Evolutionary conservation across 2,888 invertebrate genomes (phyloP).

Genomic region (Andrena camellia): DNA sequence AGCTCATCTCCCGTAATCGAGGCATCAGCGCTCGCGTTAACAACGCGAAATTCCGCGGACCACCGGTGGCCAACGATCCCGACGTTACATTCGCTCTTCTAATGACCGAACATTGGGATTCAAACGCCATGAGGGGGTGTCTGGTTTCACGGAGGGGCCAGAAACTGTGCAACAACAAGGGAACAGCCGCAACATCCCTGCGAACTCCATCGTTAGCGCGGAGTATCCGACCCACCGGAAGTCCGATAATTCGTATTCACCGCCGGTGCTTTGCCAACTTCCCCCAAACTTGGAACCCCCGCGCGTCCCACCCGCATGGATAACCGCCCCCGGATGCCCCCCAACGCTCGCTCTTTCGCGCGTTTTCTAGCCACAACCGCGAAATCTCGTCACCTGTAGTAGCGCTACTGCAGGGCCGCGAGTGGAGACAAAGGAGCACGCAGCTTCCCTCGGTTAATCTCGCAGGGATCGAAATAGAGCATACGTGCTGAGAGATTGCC

Average conservation of each 20-base stretch:
- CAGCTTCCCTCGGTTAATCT: neutral
- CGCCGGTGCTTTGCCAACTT: slow-evolving; percentile 4
- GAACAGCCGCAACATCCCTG: slow-evolving; percentile 13
- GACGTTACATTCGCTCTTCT: slow-evolving; percentile 2
- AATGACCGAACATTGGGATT: slow-evolving; percentile 28
- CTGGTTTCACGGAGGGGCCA: slow-evolving; percentile 25
- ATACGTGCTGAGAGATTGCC: neutral
- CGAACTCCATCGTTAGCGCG: slow-evolving; percentile 50
- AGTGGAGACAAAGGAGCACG: neutral
- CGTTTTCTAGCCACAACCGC: neutral
- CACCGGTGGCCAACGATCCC: neutral
- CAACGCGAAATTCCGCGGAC: slow-evolving; percentile 3
- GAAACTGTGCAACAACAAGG: slow-evolving; percentile 14
- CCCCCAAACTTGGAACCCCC: slow-evolving; percentile 27
- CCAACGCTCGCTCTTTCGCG: neutral
- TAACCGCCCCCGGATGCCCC: neutral
- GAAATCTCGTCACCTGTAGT: no score
- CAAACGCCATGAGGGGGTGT: slow-evolving; percentile 18
- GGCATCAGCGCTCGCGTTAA: neutral
- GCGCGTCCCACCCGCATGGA: neutral
- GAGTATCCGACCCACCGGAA: slow-evolving; percentile 53
- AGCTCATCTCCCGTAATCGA: slow-evolving; percentile 2
- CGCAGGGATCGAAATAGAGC: neutral
- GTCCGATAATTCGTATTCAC: slow-evolving; percentile 64
- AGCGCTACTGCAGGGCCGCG: neutral